These are phyloP conservation scores for Alethe castanea DNA, from an alignment of 2,113 vertebrate genomes.

Conservation along the genomic window DNA sequence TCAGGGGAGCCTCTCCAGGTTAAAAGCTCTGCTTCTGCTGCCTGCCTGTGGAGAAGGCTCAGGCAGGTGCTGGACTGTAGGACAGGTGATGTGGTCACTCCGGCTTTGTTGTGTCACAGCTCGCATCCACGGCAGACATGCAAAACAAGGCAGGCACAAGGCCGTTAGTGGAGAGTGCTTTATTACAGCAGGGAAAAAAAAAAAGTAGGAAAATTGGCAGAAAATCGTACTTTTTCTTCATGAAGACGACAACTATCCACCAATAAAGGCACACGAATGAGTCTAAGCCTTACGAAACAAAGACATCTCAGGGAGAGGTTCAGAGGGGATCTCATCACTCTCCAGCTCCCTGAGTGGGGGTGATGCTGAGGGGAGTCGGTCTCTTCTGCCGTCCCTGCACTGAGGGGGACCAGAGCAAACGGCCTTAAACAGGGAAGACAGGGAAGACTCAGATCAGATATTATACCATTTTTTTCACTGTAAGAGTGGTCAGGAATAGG, in stretches of 20 bases:
- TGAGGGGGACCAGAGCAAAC: not conserved
- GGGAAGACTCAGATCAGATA: not conserved
- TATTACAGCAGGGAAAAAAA: not conserved
- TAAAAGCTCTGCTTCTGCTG: fast-evolving
- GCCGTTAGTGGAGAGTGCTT: fast-evolving
- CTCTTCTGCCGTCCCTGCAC: too few species aligned
- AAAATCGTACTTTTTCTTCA: fast-evolving
- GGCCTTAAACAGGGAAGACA: not conserved
- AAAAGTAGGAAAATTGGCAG: not conserved
- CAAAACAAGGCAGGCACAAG: fast-evolving
- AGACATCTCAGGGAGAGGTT: not conserved
- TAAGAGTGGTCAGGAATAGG: not conserved
- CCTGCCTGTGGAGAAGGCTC: fast-evolving
- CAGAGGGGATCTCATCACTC: fast-evolving
- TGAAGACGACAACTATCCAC: not conserved
- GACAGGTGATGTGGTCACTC: not conserved
- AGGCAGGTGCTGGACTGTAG: fast-evolving
- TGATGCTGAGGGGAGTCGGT: fast-evolving
- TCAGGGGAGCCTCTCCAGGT: not conserved
- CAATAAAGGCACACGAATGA: fast-evolving
- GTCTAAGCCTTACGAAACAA: not conserved
- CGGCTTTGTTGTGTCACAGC: fast-evolving
- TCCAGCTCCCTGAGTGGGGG: not conserved
- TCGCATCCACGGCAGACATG: fast-evolving
- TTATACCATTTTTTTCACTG: not conserved